Evolutionary conservation across 2,888 invertebrate genomes (phyloP), one percentile per base, ranked within the genome.

Genomic region (Trachelus tabidus): DNA sequence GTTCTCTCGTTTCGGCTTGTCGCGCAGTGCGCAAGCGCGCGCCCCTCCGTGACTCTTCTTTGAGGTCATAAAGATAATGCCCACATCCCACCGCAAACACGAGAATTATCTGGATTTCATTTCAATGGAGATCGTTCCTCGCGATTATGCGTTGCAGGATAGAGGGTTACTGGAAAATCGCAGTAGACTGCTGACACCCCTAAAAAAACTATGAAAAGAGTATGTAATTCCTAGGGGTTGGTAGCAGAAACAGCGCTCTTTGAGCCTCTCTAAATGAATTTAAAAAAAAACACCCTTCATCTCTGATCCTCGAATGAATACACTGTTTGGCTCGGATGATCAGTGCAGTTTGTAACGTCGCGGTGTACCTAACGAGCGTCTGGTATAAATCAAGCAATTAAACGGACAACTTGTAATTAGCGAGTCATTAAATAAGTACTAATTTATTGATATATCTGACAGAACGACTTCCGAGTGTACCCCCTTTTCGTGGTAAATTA

Each of bases 11-110:
- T 76, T 76, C 34, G 35, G 71, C 23, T 69, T 76, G 73, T 73
- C 73, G 34, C 69, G 73, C 33, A 71, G 71, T 34, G 73, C 81
- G 79, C 88, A 88, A 83, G 87, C 87, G 88, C 84, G 73, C 79
- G 79, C 82, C 77, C 78, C 76, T 81, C 80, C 79, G 78, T 76
- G 80, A 76, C 69, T 69, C 37, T 68, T 77, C 77, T 81, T 78
- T 78, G 79, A 87, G 87, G 87, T 87, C 85, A 83, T 87, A 87
- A 87, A 87, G 87, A 87, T 87, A 87, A 87, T 88, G 82, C 85
- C 87, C 87, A 80, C 79, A 80, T 68, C 75, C 79, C 81, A 77
- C 80, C 35, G 77, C 71, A 79, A 73, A 77, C 73, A 74, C 79
- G 33, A 69, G 34, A 79, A 83, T 83, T 83, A 86, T 83, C 81